Base-by-base conservation (phyloP, 2,113 vertebrate species). In the Gadus chalcogrammus region DNA sequence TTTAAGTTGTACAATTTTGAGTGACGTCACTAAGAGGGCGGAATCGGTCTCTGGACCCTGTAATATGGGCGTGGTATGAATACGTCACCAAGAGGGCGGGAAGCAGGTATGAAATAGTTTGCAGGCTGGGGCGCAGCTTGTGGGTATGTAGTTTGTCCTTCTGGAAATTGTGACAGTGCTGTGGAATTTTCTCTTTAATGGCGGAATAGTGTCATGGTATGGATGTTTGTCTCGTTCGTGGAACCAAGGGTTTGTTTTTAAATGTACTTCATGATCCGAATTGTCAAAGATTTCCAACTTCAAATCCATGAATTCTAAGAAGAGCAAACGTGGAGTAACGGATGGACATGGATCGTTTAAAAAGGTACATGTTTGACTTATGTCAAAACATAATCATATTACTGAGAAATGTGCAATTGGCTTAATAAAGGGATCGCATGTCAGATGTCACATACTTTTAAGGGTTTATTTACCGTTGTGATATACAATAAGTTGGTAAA, bases 261-360 rank as follows among this genome's bases (percentile, higher is more conserved):
- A 48, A 48, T 48, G 42, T 48, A 48, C 12, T 48, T 48, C 8
- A 48, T 74, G 69, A 48, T 68, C 55, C n/a, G 59, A 65, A 55
- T 38, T 7, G 67, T 20, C 35, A 64, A 27, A 22, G 35, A 18
- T 42, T 59, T 35, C 13, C 24, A n/a, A 67, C 20, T 15, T 13
- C 22, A 83, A 81, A 67, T 72, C 81, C 68, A 87, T 83, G 85
- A 84, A 61, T 83, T 88, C 79, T 42, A 80, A 66, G 72, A 70
- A 74, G 71, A 68, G 31, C 65, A 70, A 70, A 79, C 67, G 74
- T 1, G 64, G 67, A 64, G 69, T 60, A 13, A 70, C 69, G 72
- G 4, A 15, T 73, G 73, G 66, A 27, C 61, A 82, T 70, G 85
- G 70, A 80, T 75, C 83, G 83, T 79, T 24, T 61, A 12, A 20